A percentile compares a stretch with the other conserved stretches of the same genome.
Evolutionary conservation across 2,888 invertebrate genomes (phyloP).

Genomic region (Clistopyga incitator): DNA sequence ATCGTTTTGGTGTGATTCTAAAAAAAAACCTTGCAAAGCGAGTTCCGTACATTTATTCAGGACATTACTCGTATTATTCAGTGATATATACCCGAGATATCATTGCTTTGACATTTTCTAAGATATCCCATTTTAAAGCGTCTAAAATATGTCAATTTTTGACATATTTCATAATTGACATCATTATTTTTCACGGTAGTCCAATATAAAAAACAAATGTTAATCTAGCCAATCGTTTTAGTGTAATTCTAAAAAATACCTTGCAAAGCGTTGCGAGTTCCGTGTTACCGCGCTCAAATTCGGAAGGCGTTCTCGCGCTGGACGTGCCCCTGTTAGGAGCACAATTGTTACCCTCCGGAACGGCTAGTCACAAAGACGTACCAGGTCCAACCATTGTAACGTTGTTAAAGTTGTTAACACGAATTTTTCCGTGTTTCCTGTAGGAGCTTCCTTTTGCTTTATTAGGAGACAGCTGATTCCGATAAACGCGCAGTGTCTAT

Average conservation of each 20-base stretch:
- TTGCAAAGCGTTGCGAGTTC: slow-evolving; percentile 83
- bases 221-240: not conserved
- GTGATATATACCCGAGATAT: too few relatives aligned
- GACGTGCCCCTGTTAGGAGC: slow-evolving; percentile 69
- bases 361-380: slow-evolving; percentile 79
- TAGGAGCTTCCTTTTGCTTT: not conserved
- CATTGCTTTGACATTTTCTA: too few relatives aligned
- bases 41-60: too few relatives aligned
- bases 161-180: too few relatives aligned
- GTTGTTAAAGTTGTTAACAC: not conserved
- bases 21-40: too few relatives aligned
- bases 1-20: too few relatives aligned
- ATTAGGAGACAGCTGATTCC: slow-evolving; percentile 17
- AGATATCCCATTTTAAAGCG: too few relatives aligned
- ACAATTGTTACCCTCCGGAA: slow-evolving; percentile 73
- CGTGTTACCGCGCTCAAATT: slow-evolving; percentile 80
- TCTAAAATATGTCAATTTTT: too few relatives aligned
- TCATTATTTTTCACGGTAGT: too few relatives aligned
- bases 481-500: not conserved
- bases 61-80: too few relatives aligned
- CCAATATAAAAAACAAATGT: too few relatives aligned
- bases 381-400: slow-evolving; percentile 74
- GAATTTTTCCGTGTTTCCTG: not conserved
- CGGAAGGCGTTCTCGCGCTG: slow-evolving; percentile 75
- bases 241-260: slow-evolving; percentile 70